These are phyloP conservation scores for Lordiphosa collinella DNA, from an alignment of 1,140 invertebrate genomes.

Conservation along the genomic window DNA sequence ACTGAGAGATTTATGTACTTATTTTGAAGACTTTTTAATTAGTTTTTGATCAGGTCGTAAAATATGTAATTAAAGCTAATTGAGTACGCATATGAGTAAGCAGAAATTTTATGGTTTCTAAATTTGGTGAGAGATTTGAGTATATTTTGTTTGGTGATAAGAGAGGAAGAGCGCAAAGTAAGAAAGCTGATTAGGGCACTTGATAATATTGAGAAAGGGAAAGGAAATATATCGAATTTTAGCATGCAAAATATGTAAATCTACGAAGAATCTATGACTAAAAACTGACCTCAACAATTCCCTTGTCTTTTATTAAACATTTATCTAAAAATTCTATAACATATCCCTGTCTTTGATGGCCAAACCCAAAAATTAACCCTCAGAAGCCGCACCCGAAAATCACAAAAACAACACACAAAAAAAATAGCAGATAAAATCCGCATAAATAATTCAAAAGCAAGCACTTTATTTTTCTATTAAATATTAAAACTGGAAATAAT, in stretches of 20 bases:
- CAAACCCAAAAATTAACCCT: not conserved
- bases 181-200: not conserved
- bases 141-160: conserved; percentile 9
- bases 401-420: no score
- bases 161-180: not conserved
- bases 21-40: conserved; percentile 52
- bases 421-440: no score
- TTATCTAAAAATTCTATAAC: conserved; percentile 9
- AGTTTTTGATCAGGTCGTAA: conserved; percentile 17
- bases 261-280: no score
- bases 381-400: no score
- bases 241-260: no score
- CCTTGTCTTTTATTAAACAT: not conserved
- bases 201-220: not conserved
- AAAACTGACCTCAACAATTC: no score
- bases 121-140: not conserved
- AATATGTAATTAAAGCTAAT: conserved; percentile 13
- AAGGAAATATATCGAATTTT: no score
- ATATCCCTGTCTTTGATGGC: conserved; percentile 18
- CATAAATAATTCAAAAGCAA: not conserved
- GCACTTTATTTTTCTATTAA: not conserved
- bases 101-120: conserved; percentile 2
- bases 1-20: conserved; percentile 60
- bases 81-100: not conserved
- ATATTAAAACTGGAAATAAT: conserved; percentile 34